Percentiles rank a stretch among this genome's conserved stretches.
These are phyloP conservation scores for Pharmacophagus antenor DNA, from an alignment of 2,888 invertebrate genomes.

Conservation along the genomic window DNA sequence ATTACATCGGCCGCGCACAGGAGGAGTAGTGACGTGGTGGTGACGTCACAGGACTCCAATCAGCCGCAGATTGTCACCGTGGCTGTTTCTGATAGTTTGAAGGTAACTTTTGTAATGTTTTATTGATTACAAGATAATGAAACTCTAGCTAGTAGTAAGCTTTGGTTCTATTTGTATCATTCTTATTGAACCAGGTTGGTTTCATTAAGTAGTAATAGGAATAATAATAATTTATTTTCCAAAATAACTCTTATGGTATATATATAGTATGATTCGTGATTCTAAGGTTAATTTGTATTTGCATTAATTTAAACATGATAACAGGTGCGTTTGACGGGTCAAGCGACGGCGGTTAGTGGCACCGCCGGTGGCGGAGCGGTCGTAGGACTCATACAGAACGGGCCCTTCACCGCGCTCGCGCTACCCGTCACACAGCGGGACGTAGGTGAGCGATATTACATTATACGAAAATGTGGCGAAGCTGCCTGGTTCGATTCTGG, in stretches of 20 bases:
- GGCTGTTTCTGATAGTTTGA: constrained; percentile 63
- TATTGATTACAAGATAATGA: no score
- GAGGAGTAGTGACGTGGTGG: constrained; percentile 41
- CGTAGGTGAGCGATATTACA: constrained; percentile 34
- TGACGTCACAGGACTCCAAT: constrained; percentile 34
- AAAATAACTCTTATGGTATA: no score
- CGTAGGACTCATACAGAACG: constrained; percentile 64
- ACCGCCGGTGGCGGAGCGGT: constrained; percentile 40
- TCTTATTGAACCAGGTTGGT: no score
- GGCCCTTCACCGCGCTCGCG: constrained; percentile 61
- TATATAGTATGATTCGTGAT: no score
- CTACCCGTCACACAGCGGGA: constrained; percentile 48
- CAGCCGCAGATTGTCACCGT: constrained; percentile 64
- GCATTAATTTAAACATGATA: background rate
- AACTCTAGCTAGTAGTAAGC: no score
- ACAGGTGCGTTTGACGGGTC: constrained; percentile 67
- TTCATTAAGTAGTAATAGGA: no score
- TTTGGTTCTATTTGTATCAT: no score
- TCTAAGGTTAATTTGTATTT: background rate
- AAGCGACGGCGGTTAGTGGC: constrained; percentile 47
- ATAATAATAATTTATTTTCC: no score
- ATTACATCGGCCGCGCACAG: constrained; percentile 56
- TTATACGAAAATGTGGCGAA: background rate
- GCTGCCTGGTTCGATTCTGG: background rate
- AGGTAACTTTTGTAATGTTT: constrained; percentile 52